Evolutionary conservation across 2,888 invertebrate genomes (phyloP).

Genomic region (Ochropleura plecta): DNA sequence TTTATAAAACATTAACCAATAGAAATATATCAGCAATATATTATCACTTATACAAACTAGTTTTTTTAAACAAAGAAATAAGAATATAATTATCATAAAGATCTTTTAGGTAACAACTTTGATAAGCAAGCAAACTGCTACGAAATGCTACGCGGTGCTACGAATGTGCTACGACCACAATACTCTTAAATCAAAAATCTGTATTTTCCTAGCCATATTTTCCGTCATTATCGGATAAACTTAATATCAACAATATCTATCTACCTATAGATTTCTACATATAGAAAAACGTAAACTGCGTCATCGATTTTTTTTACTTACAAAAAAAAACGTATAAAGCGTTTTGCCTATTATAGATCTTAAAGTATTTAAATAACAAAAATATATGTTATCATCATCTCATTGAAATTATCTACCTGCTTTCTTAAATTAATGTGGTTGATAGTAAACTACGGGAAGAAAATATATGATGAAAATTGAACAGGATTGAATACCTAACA

Average conservation of each 20-base stretch:
- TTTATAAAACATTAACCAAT: neutral
- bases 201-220: neutral
- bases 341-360: neutral
- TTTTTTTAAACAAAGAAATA: neutral
- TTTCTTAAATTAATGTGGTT: neutral
- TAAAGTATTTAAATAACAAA: neutral
- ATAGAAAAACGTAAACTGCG: neutral
- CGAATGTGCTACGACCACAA: conserved; percentile 13
- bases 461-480: neutral
- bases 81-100: neutral
- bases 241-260: neutral
- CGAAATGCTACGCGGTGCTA: conserved; percentile 36
- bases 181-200: neutral
- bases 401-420: neutral
- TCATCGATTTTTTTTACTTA: neutral
- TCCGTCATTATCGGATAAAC: neutral
- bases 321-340: neutral
- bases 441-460: neutral
- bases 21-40: neutral
- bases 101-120: neutral
- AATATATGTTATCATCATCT: neutral
- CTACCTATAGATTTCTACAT: neutral
- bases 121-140: neutral
- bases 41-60: neutral
- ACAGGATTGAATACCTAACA: neutral